Percentiles rank a stretch among this genome's conserved stretches.
Conservation (phyloP, 1,140 invertebrate species). For the Bombus superbus region DNA sequence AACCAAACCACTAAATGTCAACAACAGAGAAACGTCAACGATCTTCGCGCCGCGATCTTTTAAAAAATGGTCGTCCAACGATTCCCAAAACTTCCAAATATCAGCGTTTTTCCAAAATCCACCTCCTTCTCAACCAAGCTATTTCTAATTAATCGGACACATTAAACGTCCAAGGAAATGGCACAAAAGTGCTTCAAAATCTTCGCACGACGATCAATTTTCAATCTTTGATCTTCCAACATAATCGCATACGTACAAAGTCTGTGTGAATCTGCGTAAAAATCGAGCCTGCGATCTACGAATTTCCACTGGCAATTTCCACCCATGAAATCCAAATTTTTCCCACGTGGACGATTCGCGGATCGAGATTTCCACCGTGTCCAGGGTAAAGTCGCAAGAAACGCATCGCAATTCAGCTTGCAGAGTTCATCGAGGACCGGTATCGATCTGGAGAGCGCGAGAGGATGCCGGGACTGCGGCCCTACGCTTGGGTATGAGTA, state of each 20-base stretch:
- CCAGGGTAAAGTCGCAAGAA: background rate
- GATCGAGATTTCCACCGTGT: conserved; percentile 6
- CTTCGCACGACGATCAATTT: too few relatives aligned
- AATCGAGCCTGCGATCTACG: too few relatives aligned
- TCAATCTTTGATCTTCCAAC: too few relatives aligned
- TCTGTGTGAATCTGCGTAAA: too few relatives aligned
- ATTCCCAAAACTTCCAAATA: background rate
- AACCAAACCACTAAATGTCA: too few relatives aligned
- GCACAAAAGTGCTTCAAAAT: too few relatives aligned
- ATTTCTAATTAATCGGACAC: background rate
- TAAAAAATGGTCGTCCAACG: background rate
- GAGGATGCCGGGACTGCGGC: conserved; percentile 11
- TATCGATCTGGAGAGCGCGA: conserved; percentile 19
- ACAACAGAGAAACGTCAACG: too few relatives aligned
- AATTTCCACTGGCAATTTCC: background rate
- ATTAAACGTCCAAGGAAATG: too few relatives aligned
- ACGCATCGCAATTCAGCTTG: conserved; percentile 37
- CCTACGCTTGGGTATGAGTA: conserved; percentile 47
- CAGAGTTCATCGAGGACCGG: conserved; percentile 19
- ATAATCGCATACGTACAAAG: too few relatives aligned
- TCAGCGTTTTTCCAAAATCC: background rate
- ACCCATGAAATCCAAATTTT: background rate
- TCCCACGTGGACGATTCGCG: background rate
- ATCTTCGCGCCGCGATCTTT: too few relatives aligned
- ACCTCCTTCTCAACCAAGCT: background rate